These are phyloP conservation scores for Enteromius treurensis DNA, from an alignment of 2,797 vertebrate species.

Conservation along the genomic window DNA sequence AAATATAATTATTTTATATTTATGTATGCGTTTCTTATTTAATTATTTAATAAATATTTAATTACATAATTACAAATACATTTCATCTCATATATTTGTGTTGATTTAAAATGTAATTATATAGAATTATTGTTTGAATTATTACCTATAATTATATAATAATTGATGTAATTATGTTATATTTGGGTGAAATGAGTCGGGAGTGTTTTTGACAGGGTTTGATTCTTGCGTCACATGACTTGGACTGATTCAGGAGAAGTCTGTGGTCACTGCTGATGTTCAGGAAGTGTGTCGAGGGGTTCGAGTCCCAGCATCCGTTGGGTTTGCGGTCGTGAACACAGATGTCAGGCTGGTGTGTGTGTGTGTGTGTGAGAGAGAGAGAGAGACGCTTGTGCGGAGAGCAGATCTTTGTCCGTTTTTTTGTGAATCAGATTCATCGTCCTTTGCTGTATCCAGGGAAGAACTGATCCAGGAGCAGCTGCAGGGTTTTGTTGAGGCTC, in stretches of 20 bases:
- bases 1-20: neutral
- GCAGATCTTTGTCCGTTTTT: constrained; percentile 40
- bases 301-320: neutral
- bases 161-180: neutral
- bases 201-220: neutral
- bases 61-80: too few species aligned
- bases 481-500: constrained; percentile 92
- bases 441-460: constrained; percentile 99
- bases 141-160: too few species aligned
- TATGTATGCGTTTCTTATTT: neutral
- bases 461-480: constrained; percentile 96
- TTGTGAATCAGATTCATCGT: constrained; percentile 82
- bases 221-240: too few species aligned
- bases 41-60: neutral
- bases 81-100: too few species aligned
- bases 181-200: neutral
- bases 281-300: neutral
- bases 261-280: neutral
- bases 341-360: constrained; percentile 74
- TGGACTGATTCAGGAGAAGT: neutral
- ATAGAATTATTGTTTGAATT: neutral
- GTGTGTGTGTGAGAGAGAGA: constrained; percentile 19
- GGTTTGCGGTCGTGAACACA: constrained; percentile 13
- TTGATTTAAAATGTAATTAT: neutral
- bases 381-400: constrained; percentile 34